A percentile compares a stretch with the other conserved stretches of the same genome.
Evolutionary conservation across 2,113 vertebrate species (phyloP).

Genomic region (Epinephelus moara): DNA sequence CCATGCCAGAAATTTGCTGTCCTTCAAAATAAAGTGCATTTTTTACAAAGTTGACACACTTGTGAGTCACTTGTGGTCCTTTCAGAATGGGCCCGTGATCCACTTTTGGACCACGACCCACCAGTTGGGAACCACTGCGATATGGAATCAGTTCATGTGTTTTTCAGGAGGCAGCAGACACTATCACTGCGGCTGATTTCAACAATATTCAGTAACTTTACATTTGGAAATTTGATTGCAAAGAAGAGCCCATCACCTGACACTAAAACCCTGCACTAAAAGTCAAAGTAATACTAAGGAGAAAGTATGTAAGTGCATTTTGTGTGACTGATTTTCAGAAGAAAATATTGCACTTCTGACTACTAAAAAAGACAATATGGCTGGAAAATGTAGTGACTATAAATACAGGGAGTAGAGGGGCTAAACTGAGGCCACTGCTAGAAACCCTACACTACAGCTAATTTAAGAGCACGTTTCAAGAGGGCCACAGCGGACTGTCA

Average conservation of each 20-base stretch:
- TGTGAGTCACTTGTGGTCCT: too few species aligned
- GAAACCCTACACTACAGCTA: slow-evolving; percentile 50
- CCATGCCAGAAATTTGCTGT: too few species aligned
- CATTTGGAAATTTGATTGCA: too few species aligned
- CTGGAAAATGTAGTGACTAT: background rate
- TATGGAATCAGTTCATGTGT: background rate
- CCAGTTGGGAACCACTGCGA: background rate
- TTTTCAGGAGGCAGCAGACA: too few species aligned
- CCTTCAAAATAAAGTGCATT: too few species aligned
- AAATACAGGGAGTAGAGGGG: background rate
- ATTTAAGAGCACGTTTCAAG: slow-evolving; percentile 31
- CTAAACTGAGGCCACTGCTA: background rate
- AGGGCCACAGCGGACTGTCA: background rate
- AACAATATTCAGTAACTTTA: background rate
- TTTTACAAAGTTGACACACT: too few species aligned
- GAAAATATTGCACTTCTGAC: too few species aligned
- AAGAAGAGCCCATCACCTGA: background rate
- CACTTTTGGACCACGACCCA: too few species aligned
- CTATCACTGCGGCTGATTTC: too few species aligned
- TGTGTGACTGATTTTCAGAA: background rate
- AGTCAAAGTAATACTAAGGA: too few species aligned
- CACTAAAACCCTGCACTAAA: background rate
- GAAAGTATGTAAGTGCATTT: background rate
- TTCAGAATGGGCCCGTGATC: too few species aligned
- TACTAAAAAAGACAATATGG: too few species aligned